Evolutionary conservation across 2,888 invertebrate species (phyloP).

Genomic region (Caenorhabditis macrosperma): DNA sequence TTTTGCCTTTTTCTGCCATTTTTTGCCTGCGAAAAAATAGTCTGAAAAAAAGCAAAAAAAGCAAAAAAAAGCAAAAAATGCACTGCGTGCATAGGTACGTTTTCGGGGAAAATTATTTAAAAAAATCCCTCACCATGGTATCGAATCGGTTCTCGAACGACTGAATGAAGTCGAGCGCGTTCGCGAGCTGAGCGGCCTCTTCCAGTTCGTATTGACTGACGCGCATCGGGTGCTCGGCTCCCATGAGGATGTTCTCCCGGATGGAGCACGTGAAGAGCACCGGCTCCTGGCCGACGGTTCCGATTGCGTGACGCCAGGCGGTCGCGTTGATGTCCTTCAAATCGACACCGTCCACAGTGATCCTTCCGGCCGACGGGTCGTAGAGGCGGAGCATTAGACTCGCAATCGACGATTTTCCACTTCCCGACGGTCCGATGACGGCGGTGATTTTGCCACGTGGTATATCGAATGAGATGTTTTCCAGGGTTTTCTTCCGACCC

Average conservation of each 20-base stretch:
- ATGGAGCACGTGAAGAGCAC: slow-evolving; percentile 93
- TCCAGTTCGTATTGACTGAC: slow-evolving; percentile 81
- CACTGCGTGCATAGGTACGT: too few relatives aligned
- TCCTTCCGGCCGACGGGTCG: slow-evolving; percentile 85
- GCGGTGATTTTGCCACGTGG: slow-evolving; percentile 87
- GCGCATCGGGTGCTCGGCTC: slow-evolving; percentile 83
- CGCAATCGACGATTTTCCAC: slow-evolving; percentile 94
- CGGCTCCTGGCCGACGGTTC: slow-evolving; percentile 94
- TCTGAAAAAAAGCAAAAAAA: too few relatives aligned
- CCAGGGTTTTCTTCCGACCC: slow-evolving; percentile 84
- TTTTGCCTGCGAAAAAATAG: too few relatives aligned
- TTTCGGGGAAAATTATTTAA: not conserved
- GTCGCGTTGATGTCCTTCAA: slow-evolving; percentile 86
- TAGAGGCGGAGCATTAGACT: slow-evolving; percentile 87
- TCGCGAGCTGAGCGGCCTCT: slow-evolving; percentile 87
- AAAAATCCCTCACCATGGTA: slow-evolving; percentile 84
- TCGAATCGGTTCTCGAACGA: slow-evolving; percentile 86
- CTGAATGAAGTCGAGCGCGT: slow-evolving; percentile 88
- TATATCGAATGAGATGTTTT: slow-evolving; percentile 85
- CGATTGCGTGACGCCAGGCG: slow-evolving; percentile 86
- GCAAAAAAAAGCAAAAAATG: too few relatives aligned
- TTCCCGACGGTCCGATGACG: slow-evolving; percentile 91
- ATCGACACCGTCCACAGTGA: slow-evolving; percentile 88
- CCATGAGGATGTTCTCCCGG: slow-evolving; percentile 92
- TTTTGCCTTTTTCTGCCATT: too few relatives aligned